Base-by-base conservation (phyloP, 53 echinoderm and acorn worm genomes). In the Luidia sarsii region DNA sequence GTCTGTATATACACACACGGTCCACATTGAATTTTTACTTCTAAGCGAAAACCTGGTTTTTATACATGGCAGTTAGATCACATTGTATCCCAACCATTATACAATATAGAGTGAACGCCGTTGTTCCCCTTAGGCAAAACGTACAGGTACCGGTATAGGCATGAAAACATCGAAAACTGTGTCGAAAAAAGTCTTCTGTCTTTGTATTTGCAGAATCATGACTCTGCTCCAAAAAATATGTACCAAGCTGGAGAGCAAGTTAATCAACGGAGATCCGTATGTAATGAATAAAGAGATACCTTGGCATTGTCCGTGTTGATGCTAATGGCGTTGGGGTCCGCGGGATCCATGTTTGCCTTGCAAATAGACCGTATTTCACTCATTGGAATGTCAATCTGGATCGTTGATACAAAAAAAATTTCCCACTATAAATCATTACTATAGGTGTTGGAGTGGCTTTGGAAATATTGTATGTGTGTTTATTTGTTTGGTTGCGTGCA, bases 321-420 rank as follows among this genome's bases (percentile, higher is more conserved):
- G 29, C 90, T 90, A 43, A 93, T 90, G 15, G 93, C 93, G 60
- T 89, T 93, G 60, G 93, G 93, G 16, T 90, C 84, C 16, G 90
- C 87, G 57, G 87, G 90, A 11, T 81, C 90, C 1, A 87, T 90
- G 61, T 81, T 66, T 53, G 83, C 85, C 81, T 90, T 90, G 50
- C 79, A 84, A 16, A 93, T 67, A 33, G 65, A 71, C 45, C 64
- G 72, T 32, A 93, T 84, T 25, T 75, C 64, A 57, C 71, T 79
- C 27, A 93, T 71, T 20, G 84, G 50, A 37, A 92, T 82, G 1
- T 65, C 81, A 50, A 92, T 79, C 89, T 89, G 83, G 29, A 22
- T 37, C 16, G 8, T n/a, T 1, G 4, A 65, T 7, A 2, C 19
- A 39, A 34, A 65, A 3, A 32, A 27, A 61, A 61, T 13, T 2